A percentile compares a stretch with the other conserved stretches of the same genome.
These are phyloP conservation scores for Nipponia nippon DNA, from an alignment of 2,113 vertebrate species.

Conservation along the genomic window DNA sequence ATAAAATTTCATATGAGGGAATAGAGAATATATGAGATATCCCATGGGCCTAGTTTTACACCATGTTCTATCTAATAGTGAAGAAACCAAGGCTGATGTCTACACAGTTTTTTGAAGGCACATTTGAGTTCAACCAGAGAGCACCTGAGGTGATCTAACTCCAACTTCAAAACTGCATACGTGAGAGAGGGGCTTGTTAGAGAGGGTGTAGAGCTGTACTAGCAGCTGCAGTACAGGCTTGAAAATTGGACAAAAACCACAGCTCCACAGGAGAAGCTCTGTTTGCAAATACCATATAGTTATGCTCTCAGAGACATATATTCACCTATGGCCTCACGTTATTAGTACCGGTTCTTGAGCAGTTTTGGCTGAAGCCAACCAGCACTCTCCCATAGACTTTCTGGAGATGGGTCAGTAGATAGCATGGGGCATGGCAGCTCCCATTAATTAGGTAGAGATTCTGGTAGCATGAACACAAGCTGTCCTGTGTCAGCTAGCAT, in stretches of 20 bases:
- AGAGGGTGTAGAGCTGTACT: background rate
- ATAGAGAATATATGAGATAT: background rate
- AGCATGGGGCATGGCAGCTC: background rate
- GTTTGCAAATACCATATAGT: background rate
- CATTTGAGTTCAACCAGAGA: background rate
- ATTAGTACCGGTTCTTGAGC: background rate
- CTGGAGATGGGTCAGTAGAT: background rate
- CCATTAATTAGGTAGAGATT: background rate
- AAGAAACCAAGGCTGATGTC: background rate
- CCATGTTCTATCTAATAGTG: background rate
- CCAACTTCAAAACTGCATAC: background rate
- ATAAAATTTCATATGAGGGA: background rate
- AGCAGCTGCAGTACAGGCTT: background rate
- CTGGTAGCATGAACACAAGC: background rate
- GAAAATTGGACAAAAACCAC: background rate
- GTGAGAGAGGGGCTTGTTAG: background rate
- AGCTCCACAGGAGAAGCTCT: background rate
- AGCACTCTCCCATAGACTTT: background rate
- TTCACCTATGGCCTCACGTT: fast-evolving
- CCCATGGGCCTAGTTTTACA: background rate
- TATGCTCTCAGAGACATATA: background rate
- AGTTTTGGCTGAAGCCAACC: background rate
- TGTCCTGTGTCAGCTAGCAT: background rate
- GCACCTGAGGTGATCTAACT: background rate
- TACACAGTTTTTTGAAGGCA: background rate